phyloP scores from a whole-genome alignment of 2,888 invertebrate species.

The Himalopsyche anomala region DNA sequence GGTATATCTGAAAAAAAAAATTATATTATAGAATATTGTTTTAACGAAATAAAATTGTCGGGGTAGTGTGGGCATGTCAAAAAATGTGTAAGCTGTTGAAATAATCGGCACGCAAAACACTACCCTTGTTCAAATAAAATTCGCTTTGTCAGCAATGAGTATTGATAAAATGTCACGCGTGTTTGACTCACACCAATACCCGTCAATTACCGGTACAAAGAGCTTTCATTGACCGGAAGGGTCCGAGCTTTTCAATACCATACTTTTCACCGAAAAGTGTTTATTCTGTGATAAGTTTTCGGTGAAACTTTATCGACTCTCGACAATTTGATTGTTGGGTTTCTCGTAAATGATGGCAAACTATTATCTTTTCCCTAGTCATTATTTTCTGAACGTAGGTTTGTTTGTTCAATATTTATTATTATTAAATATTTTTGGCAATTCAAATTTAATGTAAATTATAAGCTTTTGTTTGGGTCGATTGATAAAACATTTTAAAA shows the following conservation, averaged over 20 bases:
- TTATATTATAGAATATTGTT: background rate
- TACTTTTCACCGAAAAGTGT: background rate
- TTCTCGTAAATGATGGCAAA: too few relatives aligned
- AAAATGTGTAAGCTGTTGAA: background rate
- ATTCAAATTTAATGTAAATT: too few relatives aligned
- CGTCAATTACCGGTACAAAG: constrained; percentile 3
- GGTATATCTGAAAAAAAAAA: background rate
- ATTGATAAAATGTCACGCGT: constrained; percentile 27
- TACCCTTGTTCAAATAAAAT: background rate
- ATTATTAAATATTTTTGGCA: too few relatives aligned
- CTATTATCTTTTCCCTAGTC: too few relatives aligned
- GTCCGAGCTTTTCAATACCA: background rate
- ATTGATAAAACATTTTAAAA: too few relatives aligned
- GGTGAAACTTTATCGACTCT: background rate
- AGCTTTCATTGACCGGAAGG: constrained; percentile 25
- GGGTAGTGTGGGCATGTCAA: background rate
- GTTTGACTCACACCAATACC: background rate
- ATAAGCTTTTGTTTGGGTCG: too few relatives aligned
- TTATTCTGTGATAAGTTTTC: background rate
- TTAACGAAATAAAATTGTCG: background rate
- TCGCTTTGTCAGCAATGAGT: background rate
- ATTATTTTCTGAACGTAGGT: too few relatives aligned
- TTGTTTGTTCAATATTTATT: too few relatives aligned
- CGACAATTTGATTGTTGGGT: too few relatives aligned
- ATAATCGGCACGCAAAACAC: background rate